A percentile compares a stretch with the other conserved stretches of the same genome.
These are phyloP conservation scores for Harpagifer antarcticus DNA, from an alignment of 2,797 vertebrate genomes.

Conservation along the genomic window DNA sequence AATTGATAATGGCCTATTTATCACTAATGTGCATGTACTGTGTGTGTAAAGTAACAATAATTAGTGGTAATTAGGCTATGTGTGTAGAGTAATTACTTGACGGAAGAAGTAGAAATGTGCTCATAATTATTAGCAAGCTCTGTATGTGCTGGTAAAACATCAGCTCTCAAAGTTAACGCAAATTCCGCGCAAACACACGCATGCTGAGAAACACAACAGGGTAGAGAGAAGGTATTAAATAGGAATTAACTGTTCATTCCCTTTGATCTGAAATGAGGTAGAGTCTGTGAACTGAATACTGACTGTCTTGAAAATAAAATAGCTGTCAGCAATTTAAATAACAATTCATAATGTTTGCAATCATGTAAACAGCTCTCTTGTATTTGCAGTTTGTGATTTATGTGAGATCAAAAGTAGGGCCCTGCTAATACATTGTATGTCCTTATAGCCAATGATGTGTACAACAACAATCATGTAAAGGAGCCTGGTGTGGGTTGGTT, in stretches of 20 bases:
- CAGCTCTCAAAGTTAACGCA: constrained; percentile 16
- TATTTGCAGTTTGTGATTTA: constrained; percentile 56
- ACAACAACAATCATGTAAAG: constrained; percentile 52
- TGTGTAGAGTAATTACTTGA: constrained; percentile 2
- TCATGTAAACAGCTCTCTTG: constrained; percentile 25
- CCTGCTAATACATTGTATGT: constrained; percentile 36
- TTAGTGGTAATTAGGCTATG: background rate
- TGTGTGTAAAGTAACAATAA: constrained; percentile 8
- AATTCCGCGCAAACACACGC: constrained; percentile 20
- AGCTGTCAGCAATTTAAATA: constrained; percentile 44
- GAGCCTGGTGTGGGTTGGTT: constrained; percentile 37
- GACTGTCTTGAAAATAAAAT: constrained; percentile 39
- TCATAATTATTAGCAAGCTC: background rate
- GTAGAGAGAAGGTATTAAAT: constrained; percentile 17
- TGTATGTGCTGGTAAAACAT: constrained; percentile 14
- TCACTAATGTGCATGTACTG: constrained; percentile 6
- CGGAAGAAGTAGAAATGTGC: background rate
- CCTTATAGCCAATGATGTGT: constrained; percentile 47
- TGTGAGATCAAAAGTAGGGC: constrained; percentile 43
- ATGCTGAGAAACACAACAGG: constrained; percentile 19
- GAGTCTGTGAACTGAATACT: constrained; percentile 36
- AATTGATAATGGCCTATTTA: constrained; percentile 12
- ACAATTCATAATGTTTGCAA: constrained; percentile 41
- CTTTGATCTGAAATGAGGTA: constrained; percentile 38
- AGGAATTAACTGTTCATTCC: constrained; percentile 28